Conservation (phyloP, 1,140 invertebrate genomes). For the Hyphantria cunea region DNA sequence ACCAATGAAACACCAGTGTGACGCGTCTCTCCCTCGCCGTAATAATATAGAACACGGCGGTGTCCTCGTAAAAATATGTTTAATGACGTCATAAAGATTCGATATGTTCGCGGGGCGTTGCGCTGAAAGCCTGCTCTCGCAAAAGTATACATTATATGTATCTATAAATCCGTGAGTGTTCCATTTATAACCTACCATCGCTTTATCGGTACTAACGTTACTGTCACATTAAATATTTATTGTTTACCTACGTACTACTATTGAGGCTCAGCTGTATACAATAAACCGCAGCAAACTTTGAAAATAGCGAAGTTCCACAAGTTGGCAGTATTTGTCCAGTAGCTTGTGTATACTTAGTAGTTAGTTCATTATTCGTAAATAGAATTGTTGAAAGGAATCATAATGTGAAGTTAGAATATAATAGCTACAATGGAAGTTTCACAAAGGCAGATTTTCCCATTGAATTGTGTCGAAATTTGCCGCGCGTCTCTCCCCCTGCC, state of each 20-base stretch:
- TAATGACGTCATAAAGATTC: conserved; percentile 77
- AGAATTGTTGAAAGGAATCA: conserved; percentile 33
- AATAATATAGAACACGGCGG: conserved; percentile 67
- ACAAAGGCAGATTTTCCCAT: conserved; percentile 77
- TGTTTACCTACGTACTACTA: conserved; percentile 27
- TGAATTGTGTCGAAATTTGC: conserved; percentile 70
- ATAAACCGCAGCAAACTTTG: not conserved
- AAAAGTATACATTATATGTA: conserved; percentile 60
- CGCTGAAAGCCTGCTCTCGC: conserved; percentile 59
- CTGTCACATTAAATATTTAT: conserved; percentile 50
- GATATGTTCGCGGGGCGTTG: conserved; percentile 59
- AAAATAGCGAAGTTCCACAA: not conserved
- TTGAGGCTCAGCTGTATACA: conserved; percentile 2
- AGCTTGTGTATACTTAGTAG: conserved; percentile 4
- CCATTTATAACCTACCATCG: conserved; percentile 56
- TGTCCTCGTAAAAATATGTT: conserved; percentile 80
- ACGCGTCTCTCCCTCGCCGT: conserved; percentile 56
- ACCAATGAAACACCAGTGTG: conserved; percentile 63
- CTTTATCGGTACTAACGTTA: conserved; percentile 59
- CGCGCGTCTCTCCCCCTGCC: conserved; percentile 32
- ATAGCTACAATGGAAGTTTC: conserved; percentile 59
- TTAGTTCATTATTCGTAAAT: conserved; percentile 21
- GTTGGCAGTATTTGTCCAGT: conserved; percentile 1
- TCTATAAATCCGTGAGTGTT: conserved; percentile 71
- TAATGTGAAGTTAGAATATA: conserved; percentile 38